A percentile compares a stretch with the other conserved stretches of the same genome.
phyloP scores from a whole-genome alignment of 1,140 invertebrate genomes.

The Drosophila albomicans region DNA sequence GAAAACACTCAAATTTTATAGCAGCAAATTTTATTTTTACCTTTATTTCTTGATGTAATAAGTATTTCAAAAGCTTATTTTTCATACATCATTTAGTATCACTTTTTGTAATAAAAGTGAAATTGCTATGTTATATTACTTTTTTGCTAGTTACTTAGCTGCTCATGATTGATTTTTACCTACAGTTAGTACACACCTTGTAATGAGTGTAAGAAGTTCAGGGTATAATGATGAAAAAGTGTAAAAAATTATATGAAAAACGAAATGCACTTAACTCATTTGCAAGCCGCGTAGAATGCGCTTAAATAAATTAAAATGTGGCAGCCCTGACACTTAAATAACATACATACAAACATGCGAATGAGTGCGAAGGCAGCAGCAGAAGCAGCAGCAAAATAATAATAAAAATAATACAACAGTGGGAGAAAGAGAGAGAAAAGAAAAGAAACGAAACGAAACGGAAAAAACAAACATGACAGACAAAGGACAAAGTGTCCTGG shows the following conservation, averaged over 20 bases:
- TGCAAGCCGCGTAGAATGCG: conserved; percentile 57
- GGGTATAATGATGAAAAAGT: conserved; percentile 10
- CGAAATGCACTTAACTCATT: conserved; percentile 76
- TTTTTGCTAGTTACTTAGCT: too few relatives aligned
- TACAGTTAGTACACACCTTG: neutral
- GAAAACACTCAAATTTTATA: too few relatives aligned
- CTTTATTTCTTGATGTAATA: too few relatives aligned
- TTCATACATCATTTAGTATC: too few relatives aligned
- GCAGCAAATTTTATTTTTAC: too few relatives aligned
- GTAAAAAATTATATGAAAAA: conserved; percentile 40
- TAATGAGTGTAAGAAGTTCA: neutral
- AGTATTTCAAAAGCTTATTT: too few relatives aligned
- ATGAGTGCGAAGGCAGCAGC: conserved; percentile 1
- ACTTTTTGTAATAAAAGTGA: too few relatives aligned
- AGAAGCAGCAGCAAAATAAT: neutral
- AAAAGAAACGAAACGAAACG: conserved; percentile 13
- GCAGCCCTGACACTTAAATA: conserved; percentile 72
- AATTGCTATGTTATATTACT: too few relatives aligned
- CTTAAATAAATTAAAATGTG: conserved; percentile 82
- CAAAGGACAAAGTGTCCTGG: conserved; percentile 40
- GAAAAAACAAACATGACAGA: conserved; percentile 47
- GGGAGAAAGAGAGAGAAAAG: neutral
- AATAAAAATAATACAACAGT: neutral
- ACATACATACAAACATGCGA: conserved; percentile 33
- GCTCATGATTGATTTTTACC: neutral